Evolutionary conservation across 2,113 vertebrate species (phyloP), one percentile per base, ranked within the genome.

Genomic region (Nansenia antarctica): DNA sequence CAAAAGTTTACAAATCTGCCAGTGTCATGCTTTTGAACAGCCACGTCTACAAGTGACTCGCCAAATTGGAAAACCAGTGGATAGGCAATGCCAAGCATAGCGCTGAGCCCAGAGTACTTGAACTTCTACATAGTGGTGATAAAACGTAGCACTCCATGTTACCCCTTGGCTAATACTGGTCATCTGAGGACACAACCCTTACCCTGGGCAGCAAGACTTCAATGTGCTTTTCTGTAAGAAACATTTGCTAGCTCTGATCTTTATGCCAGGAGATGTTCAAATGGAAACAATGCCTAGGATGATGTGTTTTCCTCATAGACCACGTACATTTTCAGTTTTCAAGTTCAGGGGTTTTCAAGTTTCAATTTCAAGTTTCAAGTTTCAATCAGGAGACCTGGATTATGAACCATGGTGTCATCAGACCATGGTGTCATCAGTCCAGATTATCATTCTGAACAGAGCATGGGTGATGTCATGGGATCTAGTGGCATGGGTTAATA

Each of bases 41-140:
- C 85, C 85, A 88, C 86, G 81, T 89, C 85, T 78, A 80, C 67
- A 20, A 71, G 47, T 24, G 45, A 29, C 3, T 32, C 76, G 86
- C 88, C 86, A 89, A 85, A 85, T 52, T 79, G 70, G 76, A 85
- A 83, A 84, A 75, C 37, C 72, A 79, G 81, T 70, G 63, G 42
- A 18, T 30, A 60, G 22, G 72, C 32, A 59, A 67, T 76, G 85
- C 82, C 79, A 86, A 83, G 58, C 11, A 37, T 20, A 73, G 73
- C 42, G 76, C 70, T 8, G 54, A 73, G 76, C 59, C 49, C 49
- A 52, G 53, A 26, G n/a, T 3, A 22, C 26, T 55, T 27, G 8
- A 12, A 55, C 53, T 26, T n/a, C 9, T 26, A 55, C 24, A 52
- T 9, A 45, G 29, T 54, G 32, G 49, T 52, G 57, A 73, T 32